Percentiles rank a stretch among this genome's conserved stretches.
Evolutionary conservation across 2,797 vertebrate species (phyloP).

Genomic region (Rhadinocentrus ornatus): DNA sequence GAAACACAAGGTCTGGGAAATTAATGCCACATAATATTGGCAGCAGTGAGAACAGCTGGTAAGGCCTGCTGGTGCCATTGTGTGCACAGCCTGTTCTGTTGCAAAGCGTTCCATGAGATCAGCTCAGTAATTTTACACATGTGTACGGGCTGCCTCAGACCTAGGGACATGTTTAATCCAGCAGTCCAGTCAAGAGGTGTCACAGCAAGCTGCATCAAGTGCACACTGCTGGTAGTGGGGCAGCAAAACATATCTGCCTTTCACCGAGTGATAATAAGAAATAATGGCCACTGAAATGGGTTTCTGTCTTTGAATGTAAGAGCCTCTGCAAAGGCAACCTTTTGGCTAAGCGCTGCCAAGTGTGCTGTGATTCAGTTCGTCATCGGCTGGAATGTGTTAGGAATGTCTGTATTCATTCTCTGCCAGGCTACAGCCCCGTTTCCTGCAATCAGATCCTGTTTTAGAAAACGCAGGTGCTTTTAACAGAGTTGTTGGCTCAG

Average conservation of each 20-base stretch:
- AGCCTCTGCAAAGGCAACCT: not conserved
- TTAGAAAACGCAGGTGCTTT: not conserved
- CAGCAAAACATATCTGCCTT: not conserved
- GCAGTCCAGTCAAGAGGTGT: not conserved
- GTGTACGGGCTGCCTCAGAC: not conserved
- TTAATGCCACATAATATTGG: not conserved
- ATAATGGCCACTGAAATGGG: not conserved
- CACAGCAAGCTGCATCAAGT: not conserved
- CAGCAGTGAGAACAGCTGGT: not conserved
- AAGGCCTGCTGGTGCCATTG: not conserved
- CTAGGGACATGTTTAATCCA: not conserved
- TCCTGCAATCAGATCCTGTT: constrained; percentile 1
- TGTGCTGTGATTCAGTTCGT: not conserved
- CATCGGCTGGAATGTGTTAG: not conserved
- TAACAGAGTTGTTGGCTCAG: constrained; percentile 20
- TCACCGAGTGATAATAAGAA: not conserved
- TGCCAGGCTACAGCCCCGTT: constrained; percentile 3
- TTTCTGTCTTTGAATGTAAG: not conserved
- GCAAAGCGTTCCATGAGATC: not conserved
- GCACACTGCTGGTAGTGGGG: not conserved
- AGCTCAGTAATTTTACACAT: not conserved
- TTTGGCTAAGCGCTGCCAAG: not conserved
- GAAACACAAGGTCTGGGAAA: not conserved
- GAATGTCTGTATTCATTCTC: not conserved
- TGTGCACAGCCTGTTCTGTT: not conserved